Base-by-base conservation (phyloP, 2,888 invertebrate species). In the Dinocampus coccinellae region DNA sequence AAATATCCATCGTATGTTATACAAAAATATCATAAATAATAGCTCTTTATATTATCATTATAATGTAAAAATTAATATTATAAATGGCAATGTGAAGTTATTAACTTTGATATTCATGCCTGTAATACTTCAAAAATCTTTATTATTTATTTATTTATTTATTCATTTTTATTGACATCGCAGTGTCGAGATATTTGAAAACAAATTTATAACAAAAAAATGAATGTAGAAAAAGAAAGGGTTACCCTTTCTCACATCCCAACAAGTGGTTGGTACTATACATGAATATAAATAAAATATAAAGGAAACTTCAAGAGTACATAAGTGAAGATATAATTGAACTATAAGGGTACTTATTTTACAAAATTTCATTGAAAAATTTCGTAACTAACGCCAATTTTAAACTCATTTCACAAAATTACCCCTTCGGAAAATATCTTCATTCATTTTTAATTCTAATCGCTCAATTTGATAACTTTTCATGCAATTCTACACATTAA, bases 211-310 rank as follows among this genome's bases (percentile, higher is more conserved):
- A 3, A 16, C 26, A n/a, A n/a, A n/a, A n/a, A n/a, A n/a, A n/a
- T 33, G n/a, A 58, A 33, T 29, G 3, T n/a, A n/a, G n/a, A n/a
- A 6, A 29, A 58, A 26, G 33, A 26, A 1, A 29, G 33, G 29
- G 7, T 10, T n/a, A 47, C 7, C 16, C 6, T 16, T 7, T 7
- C n/a, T 4, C 3, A 39, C 9, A 47, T 20, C 58, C 34, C 58
- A 58, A 58, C 58, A 58, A 58, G 58, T 58, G 58, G 58, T 58
- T 58, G 58, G 7, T 22, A 34, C 26, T 34, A 34, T 33, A 33
- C 33, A 6, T 7, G 10, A n/a, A 33, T 34, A 6, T 6, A 36
- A 1, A 47, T 47, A 47, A 20, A 47, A 47, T 47, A 47, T 47
- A 47, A n/a, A 7, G 16, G 16, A 16, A 16, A 16, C 20, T 47